These are phyloP conservation scores for Ctenochaetus hawaiiensis DNA, from an alignment of 2,797 vertebrate species.

Conservation along the genomic window DNA sequence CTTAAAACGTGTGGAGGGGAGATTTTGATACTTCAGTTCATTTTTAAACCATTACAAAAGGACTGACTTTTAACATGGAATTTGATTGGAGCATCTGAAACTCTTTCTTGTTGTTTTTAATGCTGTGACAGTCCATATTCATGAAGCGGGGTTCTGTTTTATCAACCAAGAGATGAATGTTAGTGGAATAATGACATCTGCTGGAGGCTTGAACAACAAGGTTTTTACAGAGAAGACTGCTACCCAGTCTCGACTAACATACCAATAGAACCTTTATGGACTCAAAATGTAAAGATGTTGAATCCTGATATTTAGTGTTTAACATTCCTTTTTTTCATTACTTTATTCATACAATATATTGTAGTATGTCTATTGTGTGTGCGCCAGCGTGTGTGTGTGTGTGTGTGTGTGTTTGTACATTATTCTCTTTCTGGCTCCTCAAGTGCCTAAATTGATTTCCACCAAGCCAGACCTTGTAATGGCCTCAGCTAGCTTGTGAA, in stretches of 20 bases:
- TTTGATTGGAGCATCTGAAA: too few species aligned
- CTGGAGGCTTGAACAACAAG: conserved; percentile 27
- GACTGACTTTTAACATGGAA: too few species aligned
- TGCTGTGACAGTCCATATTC: too few species aligned
- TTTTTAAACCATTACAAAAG: too few species aligned
- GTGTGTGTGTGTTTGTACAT: neutral
- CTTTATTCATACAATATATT: conserved; percentile 7
- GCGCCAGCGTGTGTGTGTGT: neutral
- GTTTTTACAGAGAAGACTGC: neutral
- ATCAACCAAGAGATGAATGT: neutral
- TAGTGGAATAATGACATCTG: conserved; percentile 51
- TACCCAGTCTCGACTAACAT: too few species aligned
- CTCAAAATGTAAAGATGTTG: conserved; percentile 1
- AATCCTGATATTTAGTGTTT: neutral
- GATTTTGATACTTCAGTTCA: too few species aligned
- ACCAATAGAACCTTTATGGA: neutral
- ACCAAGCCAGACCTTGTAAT: conserved; percentile 60
- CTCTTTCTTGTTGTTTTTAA: too few species aligned
- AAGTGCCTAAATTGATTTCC: conserved; percentile 78
- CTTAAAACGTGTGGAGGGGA: neutral
- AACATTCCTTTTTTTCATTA: neutral
- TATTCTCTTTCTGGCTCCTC: conserved; percentile 49
- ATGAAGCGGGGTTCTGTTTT: neutral
- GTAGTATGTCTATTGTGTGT: conserved; percentile 11
- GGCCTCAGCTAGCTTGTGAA: conserved; percentile 73